Percentiles rank a stretch among this genome's conserved stretches.
Evolutionary conservation across 2,888 invertebrate species (phyloP).

Genomic region (Arrhopalites spinosus): DNA sequence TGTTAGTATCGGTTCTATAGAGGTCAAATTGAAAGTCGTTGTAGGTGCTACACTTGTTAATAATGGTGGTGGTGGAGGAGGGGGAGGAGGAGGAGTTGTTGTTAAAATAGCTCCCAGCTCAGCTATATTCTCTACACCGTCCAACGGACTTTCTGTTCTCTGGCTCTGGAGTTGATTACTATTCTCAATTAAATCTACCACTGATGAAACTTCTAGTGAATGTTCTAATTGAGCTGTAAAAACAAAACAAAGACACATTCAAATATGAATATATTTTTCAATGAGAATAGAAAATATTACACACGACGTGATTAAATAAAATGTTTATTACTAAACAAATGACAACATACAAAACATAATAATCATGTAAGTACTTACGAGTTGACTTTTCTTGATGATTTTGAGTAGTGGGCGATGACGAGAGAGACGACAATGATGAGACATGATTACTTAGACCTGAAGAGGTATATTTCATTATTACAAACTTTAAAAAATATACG

Average conservation of each 20-base stretch:
- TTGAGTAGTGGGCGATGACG: slow-evolving; percentile 55
- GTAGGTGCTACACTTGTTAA: slow-evolving; percentile 14
- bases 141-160: slow-evolving; percentile 26
- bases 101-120: too few relatives aligned
- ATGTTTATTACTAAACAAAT: too few relatives aligned
- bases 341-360: neutral
- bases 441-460: slow-evolving; percentile 60
- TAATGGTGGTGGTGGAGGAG: neutral
- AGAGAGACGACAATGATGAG: slow-evolving; percentile 55
- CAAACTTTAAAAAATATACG: too few relatives aligned
- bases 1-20: neutral
- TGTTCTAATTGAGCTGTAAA: neutral
- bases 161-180: neutral
- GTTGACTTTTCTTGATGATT: slow-evolving; percentile 50
- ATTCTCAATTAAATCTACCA: slow-evolving; percentile 6
- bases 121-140: slow-evolving; percentile 3
- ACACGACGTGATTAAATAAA: too few relatives aligned
- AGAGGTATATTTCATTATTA: too few relatives aligned
- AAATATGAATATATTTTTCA: too few relatives aligned
- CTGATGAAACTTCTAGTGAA: slow-evolving; percentile 1
- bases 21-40: slow-evolving; percentile 37
- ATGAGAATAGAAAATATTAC: too few relatives aligned
- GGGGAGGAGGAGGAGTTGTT: too few relatives aligned
- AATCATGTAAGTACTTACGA: slow-evolving; percentile 23
- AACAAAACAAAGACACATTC: too few relatives aligned